A percentile compares a stretch with the other conserved stretches of the same genome.
phyloP scores from a whole-genome alignment of 2,797 vertebrate genomes.

The Naso thynnoides region DNA sequence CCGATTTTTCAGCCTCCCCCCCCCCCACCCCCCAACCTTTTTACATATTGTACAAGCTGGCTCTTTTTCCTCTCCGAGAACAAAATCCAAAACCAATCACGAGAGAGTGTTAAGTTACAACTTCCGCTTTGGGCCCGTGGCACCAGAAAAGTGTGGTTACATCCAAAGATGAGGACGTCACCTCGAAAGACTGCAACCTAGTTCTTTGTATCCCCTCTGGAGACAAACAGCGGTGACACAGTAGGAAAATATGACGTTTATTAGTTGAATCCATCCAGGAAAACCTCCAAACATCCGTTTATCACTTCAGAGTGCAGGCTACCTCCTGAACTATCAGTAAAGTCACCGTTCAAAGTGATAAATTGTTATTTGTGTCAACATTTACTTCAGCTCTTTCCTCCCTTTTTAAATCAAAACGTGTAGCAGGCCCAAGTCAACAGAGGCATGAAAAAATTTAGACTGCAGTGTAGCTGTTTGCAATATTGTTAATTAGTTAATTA shows the following conservation, averaged over 20 bases:
- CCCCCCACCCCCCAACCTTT: no score
- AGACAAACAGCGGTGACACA: background rate
- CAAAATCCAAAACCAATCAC: constrained; percentile 24
- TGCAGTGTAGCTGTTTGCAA: no score
- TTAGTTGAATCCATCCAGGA: background rate
- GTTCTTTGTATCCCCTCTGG: background rate
- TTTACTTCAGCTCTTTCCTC: background rate
- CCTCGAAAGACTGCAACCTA: constrained; percentile 18
- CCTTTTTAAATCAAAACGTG: background rate
- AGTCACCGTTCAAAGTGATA: background rate
- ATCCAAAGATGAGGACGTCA: constrained; percentile 35
- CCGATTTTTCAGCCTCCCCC: constrained; percentile 55
- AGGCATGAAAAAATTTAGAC: no score
- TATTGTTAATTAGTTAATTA: no score
- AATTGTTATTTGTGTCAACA: background rate
- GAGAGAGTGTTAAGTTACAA: constrained; percentile 47
- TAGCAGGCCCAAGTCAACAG: no score
- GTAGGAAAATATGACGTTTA: constrained; percentile 3
- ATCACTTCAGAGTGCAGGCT: background rate
- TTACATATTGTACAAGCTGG: background rate
- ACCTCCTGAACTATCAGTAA: background rate
- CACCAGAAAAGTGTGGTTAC: background rate
- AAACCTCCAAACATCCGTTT: background rate
- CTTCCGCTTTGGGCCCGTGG: constrained; percentile 63
- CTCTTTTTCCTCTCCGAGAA: constrained; percentile 30